phyloP scores from a whole-genome alignment of 2,797 vertebrate species.

The Adrianichthys oophorus region DNA sequence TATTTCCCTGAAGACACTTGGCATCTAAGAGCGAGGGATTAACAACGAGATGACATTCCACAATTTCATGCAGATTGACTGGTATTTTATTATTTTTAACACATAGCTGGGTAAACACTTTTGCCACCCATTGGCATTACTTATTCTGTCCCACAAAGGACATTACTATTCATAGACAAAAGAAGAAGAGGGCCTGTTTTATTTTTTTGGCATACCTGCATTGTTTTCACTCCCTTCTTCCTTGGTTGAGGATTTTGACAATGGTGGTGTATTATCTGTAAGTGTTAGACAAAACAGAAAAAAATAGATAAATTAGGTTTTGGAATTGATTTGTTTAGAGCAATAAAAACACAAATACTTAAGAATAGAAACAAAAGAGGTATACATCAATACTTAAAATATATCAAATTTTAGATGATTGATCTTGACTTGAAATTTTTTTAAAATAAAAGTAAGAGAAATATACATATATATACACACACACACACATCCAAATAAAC shows the following conservation, averaged over 20 bases:
- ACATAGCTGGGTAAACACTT: slow-evolving; percentile 26
- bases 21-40: slow-evolving; percentile 58
- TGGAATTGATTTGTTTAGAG: too few species aligned
- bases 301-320: slow-evolving; percentile 10
- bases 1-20: slow-evolving; percentile 71
- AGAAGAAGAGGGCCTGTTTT: background rate
- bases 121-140: slow-evolving; percentile 2
- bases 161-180: slow-evolving; percentile 11
- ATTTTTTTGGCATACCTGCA: slow-evolving; percentile 40
- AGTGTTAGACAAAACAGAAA: slow-evolving; percentile 13
- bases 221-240: slow-evolving; percentile 56
- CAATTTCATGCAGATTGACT: slow-evolving; percentile 34
- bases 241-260: slow-evolving; percentile 53
- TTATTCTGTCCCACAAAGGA: slow-evolving; percentile 9
- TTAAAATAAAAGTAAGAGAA: too few species aligned
- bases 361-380: too few species aligned
- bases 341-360: too few species aligned
- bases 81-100: slow-evolving; percentile 36
- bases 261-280: slow-evolving; percentile 55
- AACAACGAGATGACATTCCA: slow-evolving; percentile 57
- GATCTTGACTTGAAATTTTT: too few species aligned
- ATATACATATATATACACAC: too few species aligned
- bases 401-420: too few species aligned
- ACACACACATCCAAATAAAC: too few species aligned
- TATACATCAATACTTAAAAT: too few species aligned